Evolutionary conservation across 1,140 invertebrate genomes (phyloP).

Genomic region (Mya arenaria): DNA sequence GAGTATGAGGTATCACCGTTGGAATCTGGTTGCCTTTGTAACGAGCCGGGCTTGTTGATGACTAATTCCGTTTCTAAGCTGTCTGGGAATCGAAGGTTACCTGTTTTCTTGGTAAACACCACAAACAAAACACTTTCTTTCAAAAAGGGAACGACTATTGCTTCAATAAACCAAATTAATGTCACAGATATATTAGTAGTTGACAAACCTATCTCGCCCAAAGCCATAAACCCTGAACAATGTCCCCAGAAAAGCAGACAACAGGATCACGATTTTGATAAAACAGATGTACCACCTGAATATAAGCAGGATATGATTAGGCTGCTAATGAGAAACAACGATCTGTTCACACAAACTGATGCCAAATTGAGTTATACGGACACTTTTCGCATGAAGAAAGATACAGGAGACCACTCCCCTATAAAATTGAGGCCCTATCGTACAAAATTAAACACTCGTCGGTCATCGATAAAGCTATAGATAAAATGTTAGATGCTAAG

Average conservation of each 20-base stretch:
- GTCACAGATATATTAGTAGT: not conserved
- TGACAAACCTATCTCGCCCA: not conserved
- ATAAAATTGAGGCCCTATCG: slow-evolving; percentile 57
- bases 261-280: not conserved
- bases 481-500: slow-evolving; percentile 56
- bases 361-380: slow-evolving; percentile 42
- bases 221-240: not conserved
- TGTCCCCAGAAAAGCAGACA: not conserved
- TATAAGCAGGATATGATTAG: not conserved
- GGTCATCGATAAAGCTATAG: slow-evolving; percentile 45
- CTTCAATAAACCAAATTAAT: not conserved
- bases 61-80: slow-evolving; percentile 14
- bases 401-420: slow-evolving; percentile 41
- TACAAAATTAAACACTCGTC: slow-evolving; percentile 49
- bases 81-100: slow-evolving; percentile 6
- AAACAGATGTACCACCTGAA: not conserved
- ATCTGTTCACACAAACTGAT: slow-evolving; percentile 27
- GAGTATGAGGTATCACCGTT: not conserved
- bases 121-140: slow-evolving; percentile 35
- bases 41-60: slow-evolving; percentile 53
- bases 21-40: slow-evolving; percentile 8
- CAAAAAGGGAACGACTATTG: not conserved
- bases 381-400: slow-evolving; percentile 55
- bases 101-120: slow-evolving; percentile 38
- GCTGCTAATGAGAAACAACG: not conserved